Evolutionary conservation across 2,113 vertebrate genomes (phyloP).

Genomic region (Pomatostomus ruficeps): DNA sequence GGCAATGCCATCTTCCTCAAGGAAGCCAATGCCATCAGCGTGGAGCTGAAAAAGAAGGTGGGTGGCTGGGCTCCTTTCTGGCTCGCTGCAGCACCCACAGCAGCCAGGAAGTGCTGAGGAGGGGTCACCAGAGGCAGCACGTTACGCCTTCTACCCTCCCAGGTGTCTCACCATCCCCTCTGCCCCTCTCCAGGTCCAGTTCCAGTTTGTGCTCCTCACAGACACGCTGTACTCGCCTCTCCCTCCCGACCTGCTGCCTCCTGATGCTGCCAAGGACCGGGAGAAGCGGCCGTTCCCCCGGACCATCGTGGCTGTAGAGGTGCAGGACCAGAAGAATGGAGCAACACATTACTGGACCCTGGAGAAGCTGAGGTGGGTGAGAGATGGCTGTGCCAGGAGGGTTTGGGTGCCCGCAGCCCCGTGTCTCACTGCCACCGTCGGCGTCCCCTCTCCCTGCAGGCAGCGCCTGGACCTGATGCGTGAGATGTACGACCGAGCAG

Average conservation of each 20-base stretch:
- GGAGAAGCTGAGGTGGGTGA: conserved; percentile 88
- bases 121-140: fast-evolving
- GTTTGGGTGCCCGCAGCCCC: fast-evolving
- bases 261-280: conserved; percentile 81
- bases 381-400: fast-evolving
- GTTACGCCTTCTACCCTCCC: neutral
- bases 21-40: conserved; percentile 96
- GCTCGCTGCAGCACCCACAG: neutral
- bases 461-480: conserved; percentile 95
- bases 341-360: conserved; percentile 97
- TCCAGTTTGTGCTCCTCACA: conserved; percentile 95
- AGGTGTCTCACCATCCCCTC: neutral
- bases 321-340: conserved; percentile 96
- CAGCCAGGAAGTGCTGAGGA: neutral
- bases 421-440: fast-evolving
- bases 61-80: neutral
- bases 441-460: conserved; percentile 54
- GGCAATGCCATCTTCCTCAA: conserved; percentile 97
- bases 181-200: conserved; percentile 84
- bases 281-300: conserved; percentile 88
- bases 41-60: conserved; percentile 98
- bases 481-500: conserved; percentile 95
- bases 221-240: conserved; percentile 95
- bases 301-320: conserved; percentile 94
- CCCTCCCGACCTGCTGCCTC: conserved; percentile 87